A percentile compares a stretch with the other conserved stretches of the same genome.
Evolutionary conservation across 1,140 invertebrate species (phyloP).

Genomic region (Melanaphis sacchari): DNA sequence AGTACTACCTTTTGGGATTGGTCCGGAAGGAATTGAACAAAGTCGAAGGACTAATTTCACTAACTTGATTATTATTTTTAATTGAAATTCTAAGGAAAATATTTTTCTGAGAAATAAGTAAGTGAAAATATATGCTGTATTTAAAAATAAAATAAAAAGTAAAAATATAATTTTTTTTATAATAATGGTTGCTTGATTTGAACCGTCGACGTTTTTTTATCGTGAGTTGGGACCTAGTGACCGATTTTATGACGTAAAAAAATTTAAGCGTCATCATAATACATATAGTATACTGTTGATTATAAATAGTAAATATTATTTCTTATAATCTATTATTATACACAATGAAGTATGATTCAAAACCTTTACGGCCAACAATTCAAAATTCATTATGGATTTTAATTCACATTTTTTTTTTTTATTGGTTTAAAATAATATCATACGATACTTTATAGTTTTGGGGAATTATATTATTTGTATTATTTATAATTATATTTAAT

Average conservation of each 20-base stretch:
- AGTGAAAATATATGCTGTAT: background rate
- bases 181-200: background rate
- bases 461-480: background rate
- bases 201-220: background rate
- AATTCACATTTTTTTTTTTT: too few relatives aligned
- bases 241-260: background rate
- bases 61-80: too few relatives aligned
- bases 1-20: too few relatives aligned
- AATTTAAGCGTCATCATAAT: conserved; percentile 3
- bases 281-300: background rate
- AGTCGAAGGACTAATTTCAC: too few relatives aligned
- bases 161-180: background rate
- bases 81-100: too few relatives aligned
- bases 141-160: background rate
- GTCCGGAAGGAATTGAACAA: too few relatives aligned
- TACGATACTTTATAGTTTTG: too few relatives aligned
- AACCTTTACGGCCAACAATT: background rate
- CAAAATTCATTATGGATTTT: background rate
- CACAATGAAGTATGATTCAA: background rate
- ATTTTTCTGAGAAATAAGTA: too few relatives aligned
- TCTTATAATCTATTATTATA: background rate
- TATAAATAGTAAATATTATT: background rate
- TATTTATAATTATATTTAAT: background rate
- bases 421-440: too few relatives aligned
- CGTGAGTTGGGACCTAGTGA: background rate